These are phyloP conservation scores for Pempheris klunzingeri DNA, from an alignment of 2,797 vertebrate species.

Conservation along the genomic window DNA sequence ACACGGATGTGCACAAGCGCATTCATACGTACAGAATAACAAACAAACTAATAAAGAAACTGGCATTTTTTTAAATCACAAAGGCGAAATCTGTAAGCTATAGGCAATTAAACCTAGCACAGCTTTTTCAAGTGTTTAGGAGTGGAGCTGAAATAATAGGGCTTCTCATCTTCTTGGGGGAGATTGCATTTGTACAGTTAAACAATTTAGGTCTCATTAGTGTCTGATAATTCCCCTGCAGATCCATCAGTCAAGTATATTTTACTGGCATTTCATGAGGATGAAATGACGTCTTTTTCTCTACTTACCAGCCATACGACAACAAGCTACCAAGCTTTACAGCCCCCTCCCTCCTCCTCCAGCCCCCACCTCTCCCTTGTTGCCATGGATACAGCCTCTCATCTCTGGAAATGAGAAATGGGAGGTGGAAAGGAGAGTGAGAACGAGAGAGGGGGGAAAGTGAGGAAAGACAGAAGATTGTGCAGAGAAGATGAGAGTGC, in stretches of 20 bases:
- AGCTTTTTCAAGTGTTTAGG: conserved; percentile 31
- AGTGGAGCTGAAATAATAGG: conserved; percentile 30
- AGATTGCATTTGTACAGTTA: conserved; percentile 46
- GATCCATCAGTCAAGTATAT: conserved; percentile 58
- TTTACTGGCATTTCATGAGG: conserved; percentile 56
- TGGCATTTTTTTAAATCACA: conserved; percentile 50
- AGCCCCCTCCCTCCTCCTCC: conserved; percentile 42
- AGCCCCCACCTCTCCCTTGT: conserved; percentile 81
- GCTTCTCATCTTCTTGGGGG: conserved; percentile 37
- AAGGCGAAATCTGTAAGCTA: conserved; percentile 48
- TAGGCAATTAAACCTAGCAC: conserved; percentile 51
- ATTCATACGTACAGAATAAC: conserved; percentile 34
- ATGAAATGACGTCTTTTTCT: conserved; percentile 84
- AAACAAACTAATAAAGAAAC: conserved; percentile 60
- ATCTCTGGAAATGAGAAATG: conserved; percentile 80
- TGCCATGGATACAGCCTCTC: conserved; percentile 88
- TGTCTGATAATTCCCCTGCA: conserved; percentile 67
- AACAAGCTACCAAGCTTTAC: conserved; percentile 61
- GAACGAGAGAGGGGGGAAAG: conserved; percentile 56
- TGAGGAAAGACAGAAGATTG: conserved; percentile 68
- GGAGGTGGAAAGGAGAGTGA: conserved; percentile 72
- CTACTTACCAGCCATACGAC: conserved; percentile 75
- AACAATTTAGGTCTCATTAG: conserved; percentile 70
- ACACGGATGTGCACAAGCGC: not conserved
- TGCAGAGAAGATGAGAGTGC: conserved; percentile 64